Evolutionary conservation across 2,888 invertebrate species (phyloP), one percentile per base, ranked within the genome.

Genomic region (Bhutanitis thaidina): DNA sequence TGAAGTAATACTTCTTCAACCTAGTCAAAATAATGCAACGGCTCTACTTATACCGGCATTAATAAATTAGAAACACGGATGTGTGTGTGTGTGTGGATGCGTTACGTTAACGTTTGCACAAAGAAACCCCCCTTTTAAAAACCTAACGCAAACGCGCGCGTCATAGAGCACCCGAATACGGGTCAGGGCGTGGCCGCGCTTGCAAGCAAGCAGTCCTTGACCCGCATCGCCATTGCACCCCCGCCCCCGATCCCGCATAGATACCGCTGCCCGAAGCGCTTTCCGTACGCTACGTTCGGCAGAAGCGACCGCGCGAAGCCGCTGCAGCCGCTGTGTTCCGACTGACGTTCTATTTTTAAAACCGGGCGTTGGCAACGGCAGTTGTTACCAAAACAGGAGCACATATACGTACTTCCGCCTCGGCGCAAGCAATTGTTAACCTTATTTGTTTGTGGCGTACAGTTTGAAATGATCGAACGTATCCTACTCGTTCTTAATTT

Each of bases 321-420:
- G 65, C 63, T 65, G 55, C 59, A 65, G 64, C 61, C 58, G 56
- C 58, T 58, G 52, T 45, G 41, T 59, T 57, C 45, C 47, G 34
- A 43, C 40, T 34, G 49, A 53, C 52, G 58, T 54, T 57, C 71
- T 69, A 69, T 71, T 66, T 69, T 65, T 65, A 61, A 62, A 63
- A 55, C 39, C 54, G 54, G 56, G 60, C 66, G 65, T 61, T 69
- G 65, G 71, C 62, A 71, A 70, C 71, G 69, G n/a, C 60, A 37
- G 40, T 49, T 44, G 43, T 51, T 37, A 32, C 48, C 43, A 40
- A 35, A 40, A 44, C 41, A 25, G 35, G 47, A 43, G 47, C 29
- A 32, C 16, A 39, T 27, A 8, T 38, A 14, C 12, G 32, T 40
- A 20, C 27, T 29, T 4, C 13, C 25, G 9, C n/a, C 32, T 30